Evolutionary conservation across 2,888 invertebrate species (phyloP).

Genomic region (Blomia tropicalis): DNA sequence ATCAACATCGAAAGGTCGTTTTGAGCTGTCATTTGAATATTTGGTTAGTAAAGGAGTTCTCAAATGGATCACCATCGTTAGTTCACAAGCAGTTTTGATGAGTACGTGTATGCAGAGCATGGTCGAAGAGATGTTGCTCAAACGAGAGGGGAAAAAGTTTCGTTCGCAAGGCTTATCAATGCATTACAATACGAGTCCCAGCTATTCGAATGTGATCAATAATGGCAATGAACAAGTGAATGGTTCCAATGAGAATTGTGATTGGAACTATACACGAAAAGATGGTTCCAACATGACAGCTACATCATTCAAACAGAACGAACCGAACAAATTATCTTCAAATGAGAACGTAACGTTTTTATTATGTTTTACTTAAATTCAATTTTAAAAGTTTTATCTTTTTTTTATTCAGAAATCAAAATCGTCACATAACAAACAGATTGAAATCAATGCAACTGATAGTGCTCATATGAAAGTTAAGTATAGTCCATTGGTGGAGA

Average conservation of each 20-base stretch:
- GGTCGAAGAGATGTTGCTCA: conserved; percentile 65
- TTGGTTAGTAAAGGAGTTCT: conserved; percentile 74
- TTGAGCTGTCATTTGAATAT: conserved; percentile 87
- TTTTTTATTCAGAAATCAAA: not conserved
- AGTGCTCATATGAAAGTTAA: conserved; percentile 25
- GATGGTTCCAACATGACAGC: not conserved
- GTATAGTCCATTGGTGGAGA: conserved; percentile 45
- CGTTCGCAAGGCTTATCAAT: conserved; percentile 15
- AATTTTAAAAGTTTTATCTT: not conserved
- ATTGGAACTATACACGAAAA: not conserved
- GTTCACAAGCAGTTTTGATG: conserved; percentile 82
- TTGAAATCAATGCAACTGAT: not conserved
- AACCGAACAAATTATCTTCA: no score
- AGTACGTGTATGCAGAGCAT: conserved; percentile 82
- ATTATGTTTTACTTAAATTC: not conserved
- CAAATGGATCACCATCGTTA: conserved; percentile 80
- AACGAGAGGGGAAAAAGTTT: conserved; percentile 36
- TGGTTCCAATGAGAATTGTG: not conserved
- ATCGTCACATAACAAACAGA: not conserved
- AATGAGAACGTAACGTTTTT: no score
- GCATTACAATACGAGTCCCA: conserved; percentile 4
- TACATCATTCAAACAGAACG: not conserved
- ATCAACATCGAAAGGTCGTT: conserved; percentile 37
- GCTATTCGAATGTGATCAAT: not conserved
- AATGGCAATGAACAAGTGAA: not conserved